Evolutionary conservation across 2,888 invertebrate species (phyloP), one percentile per base, ranked within the genome.

Genomic region (Netelia inedita): DNA sequence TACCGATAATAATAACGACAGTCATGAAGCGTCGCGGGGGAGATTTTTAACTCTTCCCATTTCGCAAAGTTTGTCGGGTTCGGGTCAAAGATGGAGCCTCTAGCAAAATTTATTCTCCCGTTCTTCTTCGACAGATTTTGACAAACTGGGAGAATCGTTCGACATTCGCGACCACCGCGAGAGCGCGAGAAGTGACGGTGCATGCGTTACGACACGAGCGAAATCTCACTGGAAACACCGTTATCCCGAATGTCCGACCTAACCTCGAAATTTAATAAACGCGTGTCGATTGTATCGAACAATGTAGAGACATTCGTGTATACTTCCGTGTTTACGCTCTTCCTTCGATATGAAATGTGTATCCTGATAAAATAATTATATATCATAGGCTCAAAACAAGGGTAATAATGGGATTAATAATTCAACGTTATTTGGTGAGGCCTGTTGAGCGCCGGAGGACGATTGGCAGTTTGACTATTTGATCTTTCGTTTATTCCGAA

Each of bases 181-280:
- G 35, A 16, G 53, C 23, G 19, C 19, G 19, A 35, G 8, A 74
- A 57, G 57, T 57, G 19, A 8, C 9, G 57, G 16, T n/a, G 10
- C 21, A 21, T 19, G 57, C 21, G 14, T 46, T 46, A 14, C 1
- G 46, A 8, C n/a, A 16, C 57, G 8, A 16, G 9, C 57, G 19
- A n/a, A 57, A 21, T 57, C 16, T 16, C n/a, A 10, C 6, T 2
- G 53, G 53, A 6, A n/a, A 16, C 16, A 9, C n/a, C 14, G 10
- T 16, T 35, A 53, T 10, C 23, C 21, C 16, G 68, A 68, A 21
- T 35, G 46, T 21, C 10, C 53, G 65, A 74, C 53, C 65, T 75
- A 66, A 75, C 65, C 55, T 63, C 14, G n/a, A 75, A 55, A 75
- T 75, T 61, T 75, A 55, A 75, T 65, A 65, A 65, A 16, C 74